phyloP scores from a whole-genome alignment of 2,888 invertebrate genomes.

The Gibbula magus region DNA sequence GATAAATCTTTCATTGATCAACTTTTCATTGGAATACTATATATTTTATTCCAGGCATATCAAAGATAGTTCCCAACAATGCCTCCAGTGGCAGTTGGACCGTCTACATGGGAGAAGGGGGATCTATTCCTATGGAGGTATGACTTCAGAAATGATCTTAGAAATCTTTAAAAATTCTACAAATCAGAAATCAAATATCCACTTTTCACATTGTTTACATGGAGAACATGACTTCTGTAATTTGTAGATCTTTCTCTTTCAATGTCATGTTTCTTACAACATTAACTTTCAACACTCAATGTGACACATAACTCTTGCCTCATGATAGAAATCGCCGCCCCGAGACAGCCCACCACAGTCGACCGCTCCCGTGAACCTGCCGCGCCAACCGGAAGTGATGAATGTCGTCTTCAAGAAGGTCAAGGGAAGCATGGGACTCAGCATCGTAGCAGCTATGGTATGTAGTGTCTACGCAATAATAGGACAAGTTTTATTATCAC shows the following conservation, averaged over 20 bases:
- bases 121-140: constrained; percentile 29
- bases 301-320: no score
- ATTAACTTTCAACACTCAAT: no score
- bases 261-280: no score
- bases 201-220: not conserved
- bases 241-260: not conserved
- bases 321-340: not conserved
- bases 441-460: constrained; percentile 98
- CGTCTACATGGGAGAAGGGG: constrained; percentile 85
- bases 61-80: constrained; percentile 91
- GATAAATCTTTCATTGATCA: no score
- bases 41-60: constrained; percentile 80
- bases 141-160: not conserved
- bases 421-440: constrained; percentile 97
- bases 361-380: constrained; percentile 43
- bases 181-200: not conserved
- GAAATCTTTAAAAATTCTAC: not conserved
- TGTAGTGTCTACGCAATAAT: constrained; percentile 45
- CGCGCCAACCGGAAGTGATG: constrained; percentile 80
- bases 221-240: not conserved
- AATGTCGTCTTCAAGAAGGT: constrained; percentile 94
- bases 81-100: constrained; percentile 95
- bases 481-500: not conserved
- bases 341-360: constrained; percentile 26
- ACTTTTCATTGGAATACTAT: no score